These are phyloP conservation scores for Selene dorsalis DNA, from an alignment of 2,797 vertebrate species.

Conservation along the genomic window DNA sequence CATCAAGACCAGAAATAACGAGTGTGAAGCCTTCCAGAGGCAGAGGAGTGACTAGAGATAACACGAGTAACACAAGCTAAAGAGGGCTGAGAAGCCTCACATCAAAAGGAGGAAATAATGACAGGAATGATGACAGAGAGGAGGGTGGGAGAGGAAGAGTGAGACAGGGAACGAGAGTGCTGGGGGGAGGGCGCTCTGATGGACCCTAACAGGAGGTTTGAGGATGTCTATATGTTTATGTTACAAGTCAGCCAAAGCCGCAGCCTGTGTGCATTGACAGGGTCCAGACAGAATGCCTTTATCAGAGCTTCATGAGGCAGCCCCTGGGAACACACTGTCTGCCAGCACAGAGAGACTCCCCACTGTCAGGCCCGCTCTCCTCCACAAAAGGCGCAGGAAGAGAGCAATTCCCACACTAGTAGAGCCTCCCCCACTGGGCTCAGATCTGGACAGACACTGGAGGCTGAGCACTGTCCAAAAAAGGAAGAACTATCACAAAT, in stretches of 20 bases:
- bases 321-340: constrained; percentile 81
- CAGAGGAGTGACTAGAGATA: constrained; percentile 76
- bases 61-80: constrained; percentile 80
- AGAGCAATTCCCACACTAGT: constrained; percentile 84
- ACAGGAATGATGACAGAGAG: constrained; percentile 86
- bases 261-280: constrained; percentile 78
- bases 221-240: constrained; percentile 85
- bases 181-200: constrained; percentile 70
- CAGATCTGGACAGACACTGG: constrained; percentile 69
- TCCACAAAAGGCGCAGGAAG: constrained; percentile 77
- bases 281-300: constrained; percentile 82
- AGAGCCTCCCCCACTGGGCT: constrained; percentile 72
- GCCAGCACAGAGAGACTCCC: constrained; percentile 80
- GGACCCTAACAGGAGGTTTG: constrained; percentile 78
- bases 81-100: constrained; percentile 82
- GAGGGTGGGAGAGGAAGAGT: constrained; percentile 67
- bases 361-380: constrained; percentile 79
- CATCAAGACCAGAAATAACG: constrained; percentile 78
- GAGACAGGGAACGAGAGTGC: constrained; percentile 58
- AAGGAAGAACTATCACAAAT: constrained; percentile 79
- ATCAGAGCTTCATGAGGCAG: constrained; percentile 77
- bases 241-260: constrained; percentile 79
- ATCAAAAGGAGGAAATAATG: constrained; percentile 87
- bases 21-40: constrained; percentile 80
- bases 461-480: constrained; percentile 76